Evolutionary conservation across 1,140 invertebrate genomes (phyloP), one percentile per base, ranked within the genome.

Genomic region (Bombus fervidus): DNA sequence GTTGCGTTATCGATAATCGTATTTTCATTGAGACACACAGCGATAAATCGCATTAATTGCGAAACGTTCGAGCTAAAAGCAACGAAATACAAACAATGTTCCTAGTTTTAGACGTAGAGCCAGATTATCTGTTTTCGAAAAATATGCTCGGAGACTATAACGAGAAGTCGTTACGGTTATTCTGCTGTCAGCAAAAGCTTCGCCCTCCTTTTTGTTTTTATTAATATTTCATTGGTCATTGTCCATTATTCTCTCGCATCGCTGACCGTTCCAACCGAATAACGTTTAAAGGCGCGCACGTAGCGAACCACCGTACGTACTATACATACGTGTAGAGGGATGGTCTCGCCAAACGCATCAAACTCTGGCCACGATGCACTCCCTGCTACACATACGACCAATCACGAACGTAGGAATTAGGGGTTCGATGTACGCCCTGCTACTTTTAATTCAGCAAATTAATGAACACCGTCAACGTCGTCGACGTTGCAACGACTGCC

Each of bases 381-480:
- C 77, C 74, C 88, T 80, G 79, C 39, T 82, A 80, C 74, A 74
- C 83, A 75, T 80, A 87, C 81, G 86, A 85, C 83, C 89, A 88
- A 86, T 88, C 89, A 84, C 80, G 68, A 68, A 72, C 72, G 83
- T 74, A 88, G 86, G 81, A 90, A 90, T 90, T 90, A 87, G 89
- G 89, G 86, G 89, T 81, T 90, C 86, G 88, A 83, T 72, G 88
- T 81, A 78, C 84, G 62, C 68, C 73, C 39, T n/a, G 68, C 47
- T 77, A 71, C 89, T 81, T 87, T 90, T 86, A 87, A 83, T 64
- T 69, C 83, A 59, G 34, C 84, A 77, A 91, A 90, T 90, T 90
- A 91, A 91, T 84, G 89, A 91, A 90, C 89, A 86, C n/a, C 83
- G 89, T 83, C 81, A 81, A 90, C 83, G 76, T 89, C 86, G 88